Percentiles rank a stretch among this genome's conserved stretches.
These are phyloP conservation scores for Melipona quadrifasciata DNA, from an alignment of 1,140 invertebrate genomes.

Conservation along the genomic window DNA sequence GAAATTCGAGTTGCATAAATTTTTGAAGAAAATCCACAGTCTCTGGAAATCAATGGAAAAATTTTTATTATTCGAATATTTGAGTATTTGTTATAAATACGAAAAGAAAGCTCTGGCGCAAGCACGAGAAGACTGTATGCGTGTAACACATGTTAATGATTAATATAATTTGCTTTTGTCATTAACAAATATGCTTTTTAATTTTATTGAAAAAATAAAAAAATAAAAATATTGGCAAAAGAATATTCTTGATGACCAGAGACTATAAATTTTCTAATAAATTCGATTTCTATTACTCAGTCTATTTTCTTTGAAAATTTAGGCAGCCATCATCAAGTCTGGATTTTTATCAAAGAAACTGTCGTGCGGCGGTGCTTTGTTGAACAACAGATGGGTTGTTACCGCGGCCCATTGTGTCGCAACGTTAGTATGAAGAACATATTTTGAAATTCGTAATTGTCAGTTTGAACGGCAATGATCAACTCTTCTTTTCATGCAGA, in stretches of 20 bases:
- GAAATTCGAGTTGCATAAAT: no score
- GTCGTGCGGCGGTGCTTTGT: constrained; percentile 94
- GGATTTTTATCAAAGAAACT: constrained; percentile 94
- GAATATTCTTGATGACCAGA: no score
- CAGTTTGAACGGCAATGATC: constrained; percentile 47
- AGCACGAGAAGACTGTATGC: background rate
- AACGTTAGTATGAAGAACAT: constrained; percentile 85
- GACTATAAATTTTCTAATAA: no score
- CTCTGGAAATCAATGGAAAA: no score
- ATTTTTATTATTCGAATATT: no score
- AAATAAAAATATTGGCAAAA: no score
- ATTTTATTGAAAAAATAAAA: no score
- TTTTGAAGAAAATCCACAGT: background rate
- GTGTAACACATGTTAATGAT: background rate
- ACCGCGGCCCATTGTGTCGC: constrained; percentile 95
- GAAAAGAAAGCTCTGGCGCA: no score
- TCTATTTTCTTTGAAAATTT: constrained; percentile 48
- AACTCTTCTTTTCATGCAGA: constrained; percentile 75
- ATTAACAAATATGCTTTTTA: background rate
- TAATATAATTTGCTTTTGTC: no score
- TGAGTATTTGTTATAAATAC: background rate
- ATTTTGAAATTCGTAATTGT: constrained; percentile 25
- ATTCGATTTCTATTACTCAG: no score
- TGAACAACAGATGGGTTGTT: constrained; percentile 94
- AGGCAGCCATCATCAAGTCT: constrained; percentile 95